phyloP scores from a whole-genome alignment of 2,888 invertebrate genomes.

The Clanis bilineata region DNA sequence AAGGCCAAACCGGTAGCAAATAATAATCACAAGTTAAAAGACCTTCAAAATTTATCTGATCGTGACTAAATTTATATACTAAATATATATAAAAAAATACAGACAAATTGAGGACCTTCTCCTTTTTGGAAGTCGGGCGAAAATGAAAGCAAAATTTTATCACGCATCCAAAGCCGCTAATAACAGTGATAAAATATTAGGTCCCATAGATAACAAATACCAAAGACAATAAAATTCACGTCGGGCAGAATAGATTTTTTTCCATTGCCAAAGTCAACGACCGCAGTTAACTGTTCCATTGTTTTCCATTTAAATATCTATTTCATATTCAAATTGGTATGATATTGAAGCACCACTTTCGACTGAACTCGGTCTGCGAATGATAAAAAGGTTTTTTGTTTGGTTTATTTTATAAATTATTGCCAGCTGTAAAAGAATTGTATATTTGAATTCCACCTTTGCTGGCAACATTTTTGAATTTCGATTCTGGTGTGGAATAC shows the following conservation, averaged over 20 bases:
- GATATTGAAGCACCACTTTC: neutral
- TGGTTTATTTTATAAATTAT: slow-evolving; percentile 2
- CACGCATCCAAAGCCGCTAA: neutral
- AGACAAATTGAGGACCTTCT: too few species aligned
- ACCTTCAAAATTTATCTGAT: too few species aligned
- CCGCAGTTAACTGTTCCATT: neutral
- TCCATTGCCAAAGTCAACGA: neutral
- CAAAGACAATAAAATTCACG: neutral
- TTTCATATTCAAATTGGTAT: slow-evolving; percentile 10
- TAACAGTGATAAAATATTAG: too few species aligned
- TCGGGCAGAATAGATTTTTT: neutral
- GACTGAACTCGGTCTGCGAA: neutral
- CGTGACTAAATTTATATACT: too few species aligned
- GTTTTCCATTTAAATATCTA: slow-evolving; percentile 3
- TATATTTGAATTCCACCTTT: neutral
- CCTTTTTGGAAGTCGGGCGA: too few species aligned
- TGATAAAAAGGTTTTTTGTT: neutral
- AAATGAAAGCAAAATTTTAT: neutral
- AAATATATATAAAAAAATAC: too few species aligned
- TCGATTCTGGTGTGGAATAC: neutral
- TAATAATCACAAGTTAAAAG: too few species aligned
- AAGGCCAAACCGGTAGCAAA: too few species aligned
- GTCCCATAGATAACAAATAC: too few species aligned
- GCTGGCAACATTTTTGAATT: neutral
- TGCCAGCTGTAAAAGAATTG: neutral